Evolutionary conservation across 2,888 invertebrate genomes (phyloP), one percentile per base, ranked within the genome.

Genomic region (Cheilosia grossa): DNA sequence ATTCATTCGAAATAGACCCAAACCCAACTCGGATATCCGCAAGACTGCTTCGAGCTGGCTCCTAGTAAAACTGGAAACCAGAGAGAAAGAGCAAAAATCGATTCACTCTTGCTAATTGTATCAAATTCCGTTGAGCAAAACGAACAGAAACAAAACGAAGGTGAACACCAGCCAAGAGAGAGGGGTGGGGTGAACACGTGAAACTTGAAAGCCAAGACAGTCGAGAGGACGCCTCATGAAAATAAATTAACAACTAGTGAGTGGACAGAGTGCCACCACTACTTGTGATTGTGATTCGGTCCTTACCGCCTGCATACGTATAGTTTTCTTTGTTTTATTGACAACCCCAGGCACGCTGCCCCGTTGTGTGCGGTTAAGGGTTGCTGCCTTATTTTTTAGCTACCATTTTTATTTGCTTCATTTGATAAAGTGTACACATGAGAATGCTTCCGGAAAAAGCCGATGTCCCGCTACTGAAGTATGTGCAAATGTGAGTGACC

Each of bases 81-180:
- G 0, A 21, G 27, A 59, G 54, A 73, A 2, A n/a, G 33, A 33
- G 33, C 19, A 64, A 54, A 77, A 72, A 78, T 82, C 78, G 78
- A 82, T 78, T 64, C 17, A 21, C 13, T 6, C 15, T 47, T 40
- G 49, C 66, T 64, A 64, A 61, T 61, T 73, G 33, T 78, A 78
- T 82, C 59, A 61, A 73, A 78, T 82, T 67, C 51, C 82, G 15
- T 15, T 40, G 59, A 19, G 27, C 27, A 27, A 19, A 19, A 40
- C 30, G 53, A 19, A 7, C 27, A 27, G 27, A 19, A 40, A 24
- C 27, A 19, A 51, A 19, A 37, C 37, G 13, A 58, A 44, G 7
- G 17, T 27, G 4, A 27, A 24, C 47, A 37, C 24, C 51, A 56
- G 24, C 61, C 30, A 15, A 30, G 9, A 10, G 37, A 15, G 44